Percentiles rank a stretch among this genome's conserved stretches.
Evolutionary conservation across 2,113 vertebrate genomes (phyloP).

Genomic region (Cnemophilus loriae): DNA sequence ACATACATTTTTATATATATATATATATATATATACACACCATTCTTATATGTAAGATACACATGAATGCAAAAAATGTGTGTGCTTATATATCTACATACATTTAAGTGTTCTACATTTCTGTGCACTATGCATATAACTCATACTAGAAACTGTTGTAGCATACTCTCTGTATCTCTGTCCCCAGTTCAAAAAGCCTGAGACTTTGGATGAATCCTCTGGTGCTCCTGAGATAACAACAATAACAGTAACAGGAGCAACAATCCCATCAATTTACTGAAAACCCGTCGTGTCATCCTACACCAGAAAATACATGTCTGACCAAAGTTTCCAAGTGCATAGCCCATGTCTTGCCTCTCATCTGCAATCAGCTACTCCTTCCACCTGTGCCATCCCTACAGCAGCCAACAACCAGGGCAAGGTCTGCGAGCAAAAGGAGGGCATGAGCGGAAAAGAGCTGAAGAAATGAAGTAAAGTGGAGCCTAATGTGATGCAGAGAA

Average conservation of each 20-base stretch:
- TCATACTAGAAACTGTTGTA: neutral
- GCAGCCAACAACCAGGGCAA: neutral
- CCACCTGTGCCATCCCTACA: neutral
- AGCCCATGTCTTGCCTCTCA: neutral
- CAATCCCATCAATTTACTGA: neutral
- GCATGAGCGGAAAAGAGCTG: fast-evolving
- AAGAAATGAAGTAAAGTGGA: neutral
- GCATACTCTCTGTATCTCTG: neutral
- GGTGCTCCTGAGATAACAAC: neutral
- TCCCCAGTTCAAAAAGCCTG: neutral
- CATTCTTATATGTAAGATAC: neutral
- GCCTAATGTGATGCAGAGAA: neutral
- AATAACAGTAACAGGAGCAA: neutral
- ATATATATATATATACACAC: fast-evolving
- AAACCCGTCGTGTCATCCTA: fast-evolving
- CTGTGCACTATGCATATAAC: neutral
- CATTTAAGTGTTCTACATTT: neutral
- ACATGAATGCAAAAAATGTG: neutral
- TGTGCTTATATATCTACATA: neutral
- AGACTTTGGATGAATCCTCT: neutral
- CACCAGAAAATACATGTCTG: neutral
- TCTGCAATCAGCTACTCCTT: neutral
- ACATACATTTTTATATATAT: fast-evolving
- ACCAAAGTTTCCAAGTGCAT: neutral
- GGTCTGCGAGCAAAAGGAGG: fast-evolving